Percentiles rank a stretch among this genome's conserved stretches.
Evolutionary conservation across 1,140 invertebrate species (phyloP).

Genomic region (Danaus melanippus): DNA sequence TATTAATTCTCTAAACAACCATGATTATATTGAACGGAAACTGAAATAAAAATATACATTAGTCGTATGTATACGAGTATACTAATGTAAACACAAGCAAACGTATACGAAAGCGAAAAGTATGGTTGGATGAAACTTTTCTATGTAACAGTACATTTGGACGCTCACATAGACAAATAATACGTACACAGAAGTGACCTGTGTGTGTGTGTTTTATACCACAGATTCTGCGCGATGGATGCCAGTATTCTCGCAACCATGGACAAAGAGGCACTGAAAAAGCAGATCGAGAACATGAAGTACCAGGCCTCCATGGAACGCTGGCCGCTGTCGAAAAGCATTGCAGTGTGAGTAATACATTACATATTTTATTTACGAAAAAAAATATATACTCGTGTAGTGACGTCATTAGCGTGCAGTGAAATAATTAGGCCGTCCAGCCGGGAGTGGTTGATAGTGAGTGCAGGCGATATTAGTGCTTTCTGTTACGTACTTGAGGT

Average conservation of each 20-base stretch:
- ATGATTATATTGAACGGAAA: no score
- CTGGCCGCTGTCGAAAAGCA: slow-evolving; percentile 94
- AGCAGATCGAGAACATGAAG: slow-evolving; percentile 97
- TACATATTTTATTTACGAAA: slow-evolving; percentile 40
- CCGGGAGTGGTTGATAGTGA: slow-evolving; percentile 48
- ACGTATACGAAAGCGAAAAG: no score
- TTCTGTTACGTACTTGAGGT: slow-evolving; percentile 34
- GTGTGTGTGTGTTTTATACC: slow-evolving; percentile 67
- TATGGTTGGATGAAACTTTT: background rate
- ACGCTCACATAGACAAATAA: slow-evolving; percentile 25
- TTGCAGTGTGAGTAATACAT: slow-evolving; percentile 89
- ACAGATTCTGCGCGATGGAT: slow-evolving; percentile 81
- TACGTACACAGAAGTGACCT: slow-evolving; percentile 33
- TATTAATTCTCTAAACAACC: no score
- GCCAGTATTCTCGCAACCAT: slow-evolving; percentile 93
- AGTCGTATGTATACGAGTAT: no score
- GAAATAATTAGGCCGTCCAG: slow-evolving; percentile 33
- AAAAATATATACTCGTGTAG: slow-evolving; percentile 24
- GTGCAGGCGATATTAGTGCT: slow-evolving; percentile 47
- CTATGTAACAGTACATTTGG: slow-evolving; percentile 18
- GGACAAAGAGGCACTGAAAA: slow-evolving; percentile 97
- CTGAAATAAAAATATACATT: no score
- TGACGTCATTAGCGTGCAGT: slow-evolving; percentile 53
- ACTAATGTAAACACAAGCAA: no score
- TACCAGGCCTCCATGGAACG: slow-evolving; percentile 96